phyloP scores from a whole-genome alignment of 1,140 invertebrate species.

The Argopecten irradians region DNA sequence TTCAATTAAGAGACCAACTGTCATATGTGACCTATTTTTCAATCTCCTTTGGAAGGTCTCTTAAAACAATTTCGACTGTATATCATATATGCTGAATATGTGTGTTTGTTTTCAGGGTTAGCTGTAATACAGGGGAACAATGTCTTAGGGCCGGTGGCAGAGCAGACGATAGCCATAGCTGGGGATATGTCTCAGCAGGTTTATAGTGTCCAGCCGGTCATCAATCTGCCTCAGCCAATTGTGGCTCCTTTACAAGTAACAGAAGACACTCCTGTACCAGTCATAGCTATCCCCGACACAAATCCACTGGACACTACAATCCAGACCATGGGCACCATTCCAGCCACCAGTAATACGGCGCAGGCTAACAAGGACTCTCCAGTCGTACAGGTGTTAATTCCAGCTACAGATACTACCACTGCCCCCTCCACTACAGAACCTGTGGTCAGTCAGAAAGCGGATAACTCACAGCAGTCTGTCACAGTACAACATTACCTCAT shows the following conservation, averaged over 20 bases:
- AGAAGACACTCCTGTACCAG: not conserved
- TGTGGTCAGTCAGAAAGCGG: not conserved
- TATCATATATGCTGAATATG: not conserved
- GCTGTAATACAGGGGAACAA: not conserved
- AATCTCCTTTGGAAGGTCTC: no score
- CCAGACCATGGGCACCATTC: not conserved
- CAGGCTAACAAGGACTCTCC: not conserved
- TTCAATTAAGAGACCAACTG: no score
- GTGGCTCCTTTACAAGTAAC: not conserved
- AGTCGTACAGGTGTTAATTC: not conserved
- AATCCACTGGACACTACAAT: not conserved
- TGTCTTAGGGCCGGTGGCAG: not conserved
- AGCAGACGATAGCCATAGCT: not conserved
- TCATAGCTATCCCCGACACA: not conserved
- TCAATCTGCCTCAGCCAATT: not conserved
- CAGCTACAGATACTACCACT: not conserved
- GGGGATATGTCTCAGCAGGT: not conserved
- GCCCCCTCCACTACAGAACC: not conserved
- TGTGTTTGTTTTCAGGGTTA: not conserved
- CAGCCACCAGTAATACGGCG: not conserved
- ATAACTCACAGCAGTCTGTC: slow-evolving; percentile 30
- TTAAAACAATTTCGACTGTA: no score
- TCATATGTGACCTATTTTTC: no score
- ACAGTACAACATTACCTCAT: slow-evolving; percentile 51
- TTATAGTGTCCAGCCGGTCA: not conserved